Evolutionary conservation across 2,888 invertebrate species (phyloP), one percentile per base, ranked within the genome.

Genomic region (Empis stercorea): DNA sequence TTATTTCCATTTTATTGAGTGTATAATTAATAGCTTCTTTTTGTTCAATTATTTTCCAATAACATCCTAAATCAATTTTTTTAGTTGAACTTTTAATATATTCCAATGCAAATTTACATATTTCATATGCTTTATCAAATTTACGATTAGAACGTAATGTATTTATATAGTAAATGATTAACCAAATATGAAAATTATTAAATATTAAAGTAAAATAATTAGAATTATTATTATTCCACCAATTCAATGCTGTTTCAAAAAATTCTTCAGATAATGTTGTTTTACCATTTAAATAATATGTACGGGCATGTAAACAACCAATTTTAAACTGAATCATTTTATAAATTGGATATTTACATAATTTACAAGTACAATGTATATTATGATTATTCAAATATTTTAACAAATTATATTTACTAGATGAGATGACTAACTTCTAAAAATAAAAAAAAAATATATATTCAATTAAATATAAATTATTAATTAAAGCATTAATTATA

Each of bases 261-360:
- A 65, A 67, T 1, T 47, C 42, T 6, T 60, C 55, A 10, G 65
- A 49, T 42, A 59, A 57, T 0, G 52, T 57, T 40, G 57, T 55
- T 11, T 62, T 54, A 3, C 60, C 54, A 17, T 56, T 57, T 2
- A 68, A 54, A 10, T 59, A 66, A 39, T 56, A 47, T 2, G 63
- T 54, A 4, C 65, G 59, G 1, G 65, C 65, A 53, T 60, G 58
- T 1, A 65, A 52, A 27, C 61, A 61, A 10, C 65, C 66, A 10
- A 61, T 52, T 23, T 57, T 49, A 4, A 65, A 63, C 14, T 54
- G 57, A 13, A 58, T 52, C 58, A 61, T 60, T 46, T 57, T 55
- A 23, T 65, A 48, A 11, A 51, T 48, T 32, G 44, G 30, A 43
- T 51, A 52, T 30, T 49, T 43, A 36, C 56, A 56, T 9, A 49